Base-by-base conservation (phyloP, 2,888 invertebrate species). In the Melipona beecheii region DNA sequence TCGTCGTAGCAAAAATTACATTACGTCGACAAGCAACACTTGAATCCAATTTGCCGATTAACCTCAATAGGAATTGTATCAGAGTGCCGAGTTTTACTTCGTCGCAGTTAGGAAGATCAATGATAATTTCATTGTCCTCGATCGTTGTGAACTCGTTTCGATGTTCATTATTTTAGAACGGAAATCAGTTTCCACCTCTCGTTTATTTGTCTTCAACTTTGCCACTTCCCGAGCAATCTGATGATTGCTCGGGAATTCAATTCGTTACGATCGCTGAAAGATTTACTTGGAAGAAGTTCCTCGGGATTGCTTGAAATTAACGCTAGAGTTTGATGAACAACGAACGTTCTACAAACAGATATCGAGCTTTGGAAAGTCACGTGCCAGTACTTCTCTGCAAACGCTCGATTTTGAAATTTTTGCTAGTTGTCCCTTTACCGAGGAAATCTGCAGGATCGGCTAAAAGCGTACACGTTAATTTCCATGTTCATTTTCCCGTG, bases 391-490 rank as follows among this genome's bases (percentile, higher is more conserved):
- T 19, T 64, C 13, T 64, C 9, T 19, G 17, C 27, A 9, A 19
- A 27, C 17, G 17, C 17, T 2, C 24, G 27, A 24, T 19, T 60
- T 9, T 19, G 60, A 27, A 19, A 60, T 17, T 60, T 60, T 60
- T 17, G 17, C 17, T 17, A 27, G 9, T 17, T 3, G 27, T 17
- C 9, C 9, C 17, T 60, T 27, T 17, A 13, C 19, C 11, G 17
- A 52, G 11, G 27, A 70, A 62, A 73, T 71, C 64, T 58, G 24
- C 31, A 66, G 50, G 56, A 60, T 21, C 54, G 70, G 60, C 54
- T 64, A 50, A n/a, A 50, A 78, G 66, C 31, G 49, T 36, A 9
- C 74, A 58, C 70, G 70, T 78, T 84, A 78, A 78, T 83, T 84
- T 78, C 43, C 65, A 24, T 31, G 58, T 17, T 52, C 50, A 50